Evolutionary conservation across 2,797 vertebrate genomes (phyloP).

Genomic region (Myotis planiceps): DNA sequence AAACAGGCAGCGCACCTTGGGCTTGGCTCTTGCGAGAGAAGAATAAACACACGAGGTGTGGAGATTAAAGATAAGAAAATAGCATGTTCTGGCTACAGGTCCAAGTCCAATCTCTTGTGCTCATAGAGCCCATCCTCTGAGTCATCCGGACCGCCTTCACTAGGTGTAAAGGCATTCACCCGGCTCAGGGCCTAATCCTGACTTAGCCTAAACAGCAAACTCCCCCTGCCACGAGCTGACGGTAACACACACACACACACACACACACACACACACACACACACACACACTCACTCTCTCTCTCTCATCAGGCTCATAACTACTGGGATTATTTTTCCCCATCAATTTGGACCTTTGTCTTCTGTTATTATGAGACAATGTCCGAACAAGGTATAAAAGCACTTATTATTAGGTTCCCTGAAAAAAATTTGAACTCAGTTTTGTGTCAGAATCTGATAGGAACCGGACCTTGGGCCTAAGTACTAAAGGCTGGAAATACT

Average conservation of each 20-base stretch:
- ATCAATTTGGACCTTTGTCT: not conserved
- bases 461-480: not conserved
- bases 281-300: too few relatives aligned
- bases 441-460: not conserved
- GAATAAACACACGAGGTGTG: conserved; percentile 19
- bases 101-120: conserved; percentile 9
- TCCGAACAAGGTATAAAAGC: not conserved
- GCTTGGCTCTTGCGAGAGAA: conserved; percentile 14
- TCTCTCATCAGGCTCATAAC: not conserved
- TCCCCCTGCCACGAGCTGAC: not conserved
- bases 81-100: not conserved
- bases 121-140: not conserved
- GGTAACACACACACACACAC: not conserved
- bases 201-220: not conserved
- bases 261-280: not conserved
- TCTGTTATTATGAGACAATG: not conserved
- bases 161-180: not conserved
- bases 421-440: not conserved
- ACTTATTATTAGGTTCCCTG: not conserved
- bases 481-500: not conserved
- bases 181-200: not conserved
- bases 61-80: conserved; percentile 60
- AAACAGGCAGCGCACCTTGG: not conserved
- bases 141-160: not conserved
- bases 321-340: not conserved